phyloP scores from a whole-genome alignment of 2,113 vertebrate genomes.

The Psammodynastes pulverulentus region DNA sequence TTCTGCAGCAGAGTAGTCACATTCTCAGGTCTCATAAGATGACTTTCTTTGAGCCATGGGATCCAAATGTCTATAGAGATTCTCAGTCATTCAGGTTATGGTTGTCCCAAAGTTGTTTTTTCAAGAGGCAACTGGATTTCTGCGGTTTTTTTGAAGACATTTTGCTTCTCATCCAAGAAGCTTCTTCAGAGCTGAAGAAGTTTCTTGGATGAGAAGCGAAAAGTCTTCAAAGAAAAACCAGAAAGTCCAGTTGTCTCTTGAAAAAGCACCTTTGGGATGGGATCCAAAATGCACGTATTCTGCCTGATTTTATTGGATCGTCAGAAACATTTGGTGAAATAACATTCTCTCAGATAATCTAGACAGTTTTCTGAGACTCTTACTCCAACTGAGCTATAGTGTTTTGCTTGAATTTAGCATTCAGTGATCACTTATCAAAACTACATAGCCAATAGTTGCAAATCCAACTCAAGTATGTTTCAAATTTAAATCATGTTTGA shows the following conservation, averaged over 20 bases:
- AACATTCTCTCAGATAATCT: background rate
- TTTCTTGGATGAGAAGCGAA: no score
- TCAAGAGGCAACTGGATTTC: no score
- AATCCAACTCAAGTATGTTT: background rate
- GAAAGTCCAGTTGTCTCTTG: no score
- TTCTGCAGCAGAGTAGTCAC: background rate
- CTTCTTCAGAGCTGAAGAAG: no score
- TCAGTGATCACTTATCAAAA: background rate
- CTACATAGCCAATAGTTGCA: background rate
- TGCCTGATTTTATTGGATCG: background rate
- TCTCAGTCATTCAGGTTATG: no score
- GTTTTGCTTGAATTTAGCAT: background rate
- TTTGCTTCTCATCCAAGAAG: no score
- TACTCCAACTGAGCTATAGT: background rate
- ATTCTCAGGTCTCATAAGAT: background rate
- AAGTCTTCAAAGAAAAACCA: no score
- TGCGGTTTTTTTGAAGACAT: no score
- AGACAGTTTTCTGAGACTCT: background rate
- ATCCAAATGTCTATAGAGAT: background rate
- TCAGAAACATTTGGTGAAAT: background rate
- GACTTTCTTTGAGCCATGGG: background rate
- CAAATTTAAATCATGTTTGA: background rate
- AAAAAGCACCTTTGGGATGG: no score
- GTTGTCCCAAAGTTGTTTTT: no score
- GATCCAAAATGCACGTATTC: background rate